Base-by-base conservation (phyloP, 1,140 invertebrate species). In the Leptestheria dahalacensis region DNA sequence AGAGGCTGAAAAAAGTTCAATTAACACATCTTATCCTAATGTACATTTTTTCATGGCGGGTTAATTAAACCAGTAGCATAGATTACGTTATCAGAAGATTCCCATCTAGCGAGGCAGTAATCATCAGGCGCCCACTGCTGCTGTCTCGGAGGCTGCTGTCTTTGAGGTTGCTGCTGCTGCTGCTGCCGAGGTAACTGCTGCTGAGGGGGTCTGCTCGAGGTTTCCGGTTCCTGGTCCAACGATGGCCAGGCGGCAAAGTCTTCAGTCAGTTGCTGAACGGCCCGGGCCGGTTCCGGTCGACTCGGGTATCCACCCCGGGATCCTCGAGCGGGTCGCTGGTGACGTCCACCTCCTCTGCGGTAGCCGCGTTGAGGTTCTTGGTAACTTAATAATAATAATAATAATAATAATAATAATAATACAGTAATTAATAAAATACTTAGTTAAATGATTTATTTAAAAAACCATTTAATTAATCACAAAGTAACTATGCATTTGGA, bases 231-330 rank as follows among this genome's bases (percentile, higher is more conserved):
- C 11, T 48, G 24, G n/a, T 60, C 41, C 49, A 60, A 15, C 10
- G 48, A 48, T 15, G 58, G 58, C 58, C 58, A 60, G 21, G 58
- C 47, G 15, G 28, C 28, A 21, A 60, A 52, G 11, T 60, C 58
- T 6, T 60, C 51, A 18, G 33, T 49, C 1, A 60, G 58, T 26
- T 24, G 47, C 9, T 60, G 23, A 15, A 52, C 58, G 9, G 58
- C 15, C 23, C 18, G 41, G 20, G 3, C 25, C 25, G 28, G 20
- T 25, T 18, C 26, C 41, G 26, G 21, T 25, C 23, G 26, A 12
- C 26, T 23, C 2, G 20, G 23, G 24, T 41, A 23, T 20, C 53
- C 23, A 23, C 53, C 41, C 10, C 53, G 25, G n/a, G 25, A 20
- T 10, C 53, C 25, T 20, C 53, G 21, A 20, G 20, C 21, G 15